Evolutionary conservation across 2,888 invertebrate genomes (phyloP).

Genomic region (Oscheius sp.): DNA sequence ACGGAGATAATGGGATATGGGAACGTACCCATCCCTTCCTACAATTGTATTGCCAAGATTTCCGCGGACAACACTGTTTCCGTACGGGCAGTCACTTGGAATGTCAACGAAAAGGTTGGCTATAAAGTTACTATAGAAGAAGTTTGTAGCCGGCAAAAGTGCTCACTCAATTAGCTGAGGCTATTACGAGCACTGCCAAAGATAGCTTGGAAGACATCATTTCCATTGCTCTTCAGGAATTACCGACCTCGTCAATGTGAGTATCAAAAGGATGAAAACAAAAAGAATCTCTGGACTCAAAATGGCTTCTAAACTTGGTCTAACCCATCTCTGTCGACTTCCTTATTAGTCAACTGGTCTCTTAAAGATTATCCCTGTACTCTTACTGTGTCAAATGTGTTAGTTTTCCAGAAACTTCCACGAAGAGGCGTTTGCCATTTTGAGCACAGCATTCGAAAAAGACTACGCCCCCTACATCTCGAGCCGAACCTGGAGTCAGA

Average conservation of each 20-base stretch:
- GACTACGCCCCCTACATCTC: slow-evolving; percentile 66
- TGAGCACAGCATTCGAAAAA: slow-evolving; percentile 52
- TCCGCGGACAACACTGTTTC: slow-evolving; percentile 42
- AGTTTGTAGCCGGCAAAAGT: slow-evolving; percentile 44
- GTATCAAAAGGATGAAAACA: slow-evolving; percentile 2
- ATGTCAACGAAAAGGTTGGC: slow-evolving; percentile 62
- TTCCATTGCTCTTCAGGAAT: slow-evolving; percentile 67
- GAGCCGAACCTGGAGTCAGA: slow-evolving; percentile 69
- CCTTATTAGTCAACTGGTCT: neutral
- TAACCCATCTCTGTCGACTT: too few species aligned
- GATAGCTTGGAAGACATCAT: slow-evolving; percentile 60
- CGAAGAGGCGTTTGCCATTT: slow-evolving; percentile 56
- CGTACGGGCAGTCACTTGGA: slow-evolving; percentile 62
- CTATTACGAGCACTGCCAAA: slow-evolving; percentile 39
- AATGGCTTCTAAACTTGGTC: too few species aligned
- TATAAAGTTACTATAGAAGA: slow-evolving; percentile 4
- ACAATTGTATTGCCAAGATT: slow-evolving; percentile 47
- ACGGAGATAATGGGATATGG: slow-evolving; percentile 52
- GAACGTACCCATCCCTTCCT: slow-evolving; percentile 53
- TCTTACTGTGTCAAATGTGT: too few species aligned
- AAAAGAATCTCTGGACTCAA: too few species aligned
- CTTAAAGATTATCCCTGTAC: neutral
- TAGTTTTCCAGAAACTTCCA: slow-evolving; percentile 63
- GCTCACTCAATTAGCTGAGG: slow-evolving; percentile 39
- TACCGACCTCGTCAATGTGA: slow-evolving; percentile 66